These are phyloP conservation scores for Leucosticte australis DNA, from an alignment of 2,113 vertebrate genomes.

Conservation along the genomic window DNA sequence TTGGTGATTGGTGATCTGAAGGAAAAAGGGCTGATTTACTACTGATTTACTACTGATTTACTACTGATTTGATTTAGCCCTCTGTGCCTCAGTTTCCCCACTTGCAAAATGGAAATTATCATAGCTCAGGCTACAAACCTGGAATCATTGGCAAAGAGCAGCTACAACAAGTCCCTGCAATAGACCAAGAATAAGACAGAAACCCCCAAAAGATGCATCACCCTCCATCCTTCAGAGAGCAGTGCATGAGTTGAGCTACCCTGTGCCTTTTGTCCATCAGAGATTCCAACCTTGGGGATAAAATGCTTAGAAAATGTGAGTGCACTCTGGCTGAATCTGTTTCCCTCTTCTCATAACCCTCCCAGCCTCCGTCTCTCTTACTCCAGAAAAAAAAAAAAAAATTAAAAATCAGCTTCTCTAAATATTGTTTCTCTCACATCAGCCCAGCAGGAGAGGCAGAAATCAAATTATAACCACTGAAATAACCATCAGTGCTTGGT, in stretches of 20 bases:
- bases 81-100: background rate
- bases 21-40: background rate
- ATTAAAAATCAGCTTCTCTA: slow-evolving; percentile 12
- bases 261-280: slow-evolving; percentile 38
- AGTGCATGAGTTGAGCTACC: slow-evolving; percentile 38
- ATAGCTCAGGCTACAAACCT: background rate
- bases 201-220: background rate
- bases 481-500: background rate
- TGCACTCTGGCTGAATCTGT: background rate
- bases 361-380: background rate
- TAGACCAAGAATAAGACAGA: background rate
- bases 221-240: slow-evolving; percentile 13
- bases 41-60: background rate
- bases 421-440: slow-evolving; percentile 50
- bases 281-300: background rate
- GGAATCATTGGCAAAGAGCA: background rate
- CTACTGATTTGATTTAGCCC: background rate
- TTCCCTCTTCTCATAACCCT: background rate
- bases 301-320: slow-evolving; percentile 20
- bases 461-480: slow-evolving; percentile 60
- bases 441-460: slow-evolving; percentile 44
- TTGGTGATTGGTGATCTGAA: background rate
- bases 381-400: background rate
- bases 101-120: background rate
- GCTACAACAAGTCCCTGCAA: background rate